A percentile compares a stretch with the other conserved stretches of the same genome.
Conservation (phyloP, 1,140 invertebrate genomes). For the Protaetia brevitarsis region DNA sequence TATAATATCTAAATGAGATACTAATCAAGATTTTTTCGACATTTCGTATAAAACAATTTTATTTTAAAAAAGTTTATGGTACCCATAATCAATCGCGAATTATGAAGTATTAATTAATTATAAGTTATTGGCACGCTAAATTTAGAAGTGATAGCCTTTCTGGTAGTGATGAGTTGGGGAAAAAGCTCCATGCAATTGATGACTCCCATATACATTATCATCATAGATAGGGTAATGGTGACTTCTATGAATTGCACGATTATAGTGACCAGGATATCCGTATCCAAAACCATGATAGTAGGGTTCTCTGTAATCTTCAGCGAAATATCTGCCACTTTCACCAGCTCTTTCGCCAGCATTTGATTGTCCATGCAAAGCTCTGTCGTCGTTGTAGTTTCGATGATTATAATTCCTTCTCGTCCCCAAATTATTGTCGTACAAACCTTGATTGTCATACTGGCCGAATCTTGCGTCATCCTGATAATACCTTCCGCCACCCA, state of each 20-base stretch:
- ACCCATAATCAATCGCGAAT: too few relatives aligned
- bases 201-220: background rate
- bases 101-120: too few relatives aligned
- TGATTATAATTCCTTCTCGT: slow-evolving; percentile 53
- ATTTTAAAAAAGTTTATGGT: too few relatives aligned
- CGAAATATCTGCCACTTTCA: slow-evolving; percentile 38
- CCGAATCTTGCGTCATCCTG: slow-evolving; percentile 48
- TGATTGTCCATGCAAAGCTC: slow-evolving; percentile 46
- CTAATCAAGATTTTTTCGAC: too few relatives aligned
- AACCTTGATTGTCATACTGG: slow-evolving; percentile 52
- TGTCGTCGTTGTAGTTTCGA: slow-evolving; percentile 54
- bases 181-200: background rate
- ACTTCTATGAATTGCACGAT: background rate
- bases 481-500: background rate
- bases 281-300: slow-evolving; percentile 16
- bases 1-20: too few relatives aligned
- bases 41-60: too few relatives aligned
- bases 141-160: too few relatives aligned
- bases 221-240: background rate
- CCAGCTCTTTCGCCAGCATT: slow-evolving; percentile 51
- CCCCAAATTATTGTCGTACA: slow-evolving; percentile 49
- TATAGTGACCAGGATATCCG: background rate
- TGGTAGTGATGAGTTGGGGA: too few relatives aligned
- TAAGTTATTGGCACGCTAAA: too few relatives aligned
- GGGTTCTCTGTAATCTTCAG: background rate